Base-by-base conservation (phyloP, 1,140 invertebrate species). In the Ceratitis capitata region DNA sequence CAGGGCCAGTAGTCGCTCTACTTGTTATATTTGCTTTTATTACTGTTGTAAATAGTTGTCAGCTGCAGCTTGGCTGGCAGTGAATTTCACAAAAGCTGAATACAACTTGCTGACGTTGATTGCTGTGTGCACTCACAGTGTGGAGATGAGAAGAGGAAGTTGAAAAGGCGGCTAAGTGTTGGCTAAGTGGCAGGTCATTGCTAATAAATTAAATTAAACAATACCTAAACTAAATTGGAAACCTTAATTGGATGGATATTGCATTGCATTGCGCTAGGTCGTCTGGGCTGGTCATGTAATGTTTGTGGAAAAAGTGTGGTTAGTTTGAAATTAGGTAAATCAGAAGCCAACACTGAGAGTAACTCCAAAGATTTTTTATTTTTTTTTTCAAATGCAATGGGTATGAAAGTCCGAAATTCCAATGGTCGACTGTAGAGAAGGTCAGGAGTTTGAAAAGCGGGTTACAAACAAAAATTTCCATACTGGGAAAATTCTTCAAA, bases 181-280 rank as follows among this genome's bases (percentile, higher is more conserved):
- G 49, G 82, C 49, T 51, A 83, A 53, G 53, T 83, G 53, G 82
- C 47, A 51, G 82, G 47, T 53, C 82, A 53, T 83, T 83, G 45
- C 82, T 51, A 83, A 58, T 58, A 83, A 83, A 83, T 53, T 35
- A 53, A 58, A 83, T 83, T 51, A 51, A 53, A 83, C 49, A 83
- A 83, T 58, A 83, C 53, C 82, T 83, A 51, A 83, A 83, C 82
- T 83, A 51, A 58, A 58, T 83, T 83, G 82, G 32, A 53, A 51
- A 58, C 23, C 49, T 53, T 9, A 58, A 58, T 58, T 83, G 47
- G 2, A n/a, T 39, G n/a, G 82, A 53, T 23, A 53, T 83, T 83
- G 35, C 47, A 29, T 19, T n/a, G 51, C 51, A 19, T 19, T n/a
- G n/a, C n/a, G n/a, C n/a, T n/a, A n/a, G n/a, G n/a, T n/a, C n/a